Conservation (phyloP, 2,888 invertebrate genomes). For the Drosophila eohydei region DNA sequence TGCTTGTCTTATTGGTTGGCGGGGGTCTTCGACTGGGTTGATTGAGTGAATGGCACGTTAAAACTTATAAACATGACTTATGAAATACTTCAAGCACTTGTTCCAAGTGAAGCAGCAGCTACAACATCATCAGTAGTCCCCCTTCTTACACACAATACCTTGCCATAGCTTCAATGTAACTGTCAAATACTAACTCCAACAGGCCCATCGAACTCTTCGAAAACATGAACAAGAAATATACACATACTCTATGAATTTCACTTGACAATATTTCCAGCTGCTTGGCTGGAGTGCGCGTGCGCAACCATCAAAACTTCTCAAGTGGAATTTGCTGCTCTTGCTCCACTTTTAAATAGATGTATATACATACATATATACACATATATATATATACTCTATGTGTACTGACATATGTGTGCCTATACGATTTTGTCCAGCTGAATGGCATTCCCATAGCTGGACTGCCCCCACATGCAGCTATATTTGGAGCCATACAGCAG, state of each 20-base stretch:
- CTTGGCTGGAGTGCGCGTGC: slow-evolving; percentile 70
- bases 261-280: slow-evolving; percentile 76
- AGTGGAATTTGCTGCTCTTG: slow-evolving; percentile 75
- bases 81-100: slow-evolving; percentile 74
- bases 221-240: slow-evolving; percentile 19
- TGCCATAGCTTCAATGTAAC: slow-evolving; percentile 64
- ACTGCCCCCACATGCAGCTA: slow-evolving; percentile 43
- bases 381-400: not conserved
- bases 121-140: slow-evolving; percentile 44
- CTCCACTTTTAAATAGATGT: slow-evolving; percentile 63
- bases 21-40: slow-evolving; percentile 47
- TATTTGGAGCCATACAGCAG: slow-evolving; percentile 35
- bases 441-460: slow-evolving; percentile 41
- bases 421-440: slow-evolving; percentile 16
- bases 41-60: slow-evolving; percentile 80
- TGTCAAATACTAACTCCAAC: slow-evolving; percentile 63
- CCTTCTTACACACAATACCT: not conserved
- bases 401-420: not conserved
- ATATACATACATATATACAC: not conserved
- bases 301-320: slow-evolving; percentile 70
- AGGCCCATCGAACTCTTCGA: slow-evolving; percentile 39
- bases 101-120: slow-evolving; percentile 52
- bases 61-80: slow-evolving; percentile 80
- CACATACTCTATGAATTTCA: slow-evolving; percentile 66
- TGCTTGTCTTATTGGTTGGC: slow-evolving; percentile 7